Evolutionary conservation across 2,113 vertebrate genomes (phyloP).

Genomic region (Oreochromis spilurus): DNA sequence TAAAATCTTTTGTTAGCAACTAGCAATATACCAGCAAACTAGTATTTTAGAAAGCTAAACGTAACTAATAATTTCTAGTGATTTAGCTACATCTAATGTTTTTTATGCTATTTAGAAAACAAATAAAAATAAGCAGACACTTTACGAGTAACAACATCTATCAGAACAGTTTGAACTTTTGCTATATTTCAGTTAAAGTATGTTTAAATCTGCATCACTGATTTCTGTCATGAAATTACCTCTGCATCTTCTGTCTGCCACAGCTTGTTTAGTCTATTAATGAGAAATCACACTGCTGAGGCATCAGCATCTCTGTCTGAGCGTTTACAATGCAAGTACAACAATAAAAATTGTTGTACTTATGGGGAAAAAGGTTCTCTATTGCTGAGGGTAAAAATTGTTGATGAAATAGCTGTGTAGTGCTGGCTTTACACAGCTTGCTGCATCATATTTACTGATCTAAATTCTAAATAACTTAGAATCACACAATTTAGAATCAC

Average conservation of each 20-base stretch:
- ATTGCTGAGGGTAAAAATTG: background rate
- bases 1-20: accelerated
- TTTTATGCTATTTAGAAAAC: background rate
- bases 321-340: background rate
- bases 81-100: background rate
- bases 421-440: background rate
- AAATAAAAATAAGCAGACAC: background rate
- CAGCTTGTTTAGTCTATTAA: background rate
- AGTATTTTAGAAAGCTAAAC: background rate
- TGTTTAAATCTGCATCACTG: background rate
- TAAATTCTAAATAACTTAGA: background rate
- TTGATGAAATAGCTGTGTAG: background rate
- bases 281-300: background rate
- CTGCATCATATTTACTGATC: background rate
- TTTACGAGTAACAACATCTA: background rate
- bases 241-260: background rate
- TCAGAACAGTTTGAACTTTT: background rate
- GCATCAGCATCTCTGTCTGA: background rate
- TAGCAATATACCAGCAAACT: background rate
- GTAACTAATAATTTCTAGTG: background rate
- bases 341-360: background rate
- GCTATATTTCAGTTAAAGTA: background rate
- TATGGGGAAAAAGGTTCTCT: background rate
- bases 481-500: too few species aligned
- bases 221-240: background rate